Conservation (phyloP, 2,113 vertebrate genomes). For the Vanacampus margaritifer region DNA sequence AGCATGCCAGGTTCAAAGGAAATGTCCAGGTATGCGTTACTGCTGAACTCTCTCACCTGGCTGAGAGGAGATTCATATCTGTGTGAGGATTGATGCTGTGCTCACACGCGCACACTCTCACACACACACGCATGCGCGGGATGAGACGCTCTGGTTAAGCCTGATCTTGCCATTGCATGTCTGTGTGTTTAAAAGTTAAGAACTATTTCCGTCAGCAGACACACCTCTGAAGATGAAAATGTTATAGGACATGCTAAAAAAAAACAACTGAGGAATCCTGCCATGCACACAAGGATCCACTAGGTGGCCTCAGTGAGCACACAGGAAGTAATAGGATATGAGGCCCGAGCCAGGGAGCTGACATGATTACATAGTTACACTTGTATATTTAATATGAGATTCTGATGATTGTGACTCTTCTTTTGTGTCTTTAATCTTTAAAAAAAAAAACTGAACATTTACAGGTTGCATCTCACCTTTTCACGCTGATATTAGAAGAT, state of each 20-base stretch:
- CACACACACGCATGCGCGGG: conserved; percentile 14
- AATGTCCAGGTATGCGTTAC: conserved; percentile 57
- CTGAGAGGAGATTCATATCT: conserved; percentile 50
- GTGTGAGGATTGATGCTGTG: conserved; percentile 3
- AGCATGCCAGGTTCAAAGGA: conserved; percentile 53
- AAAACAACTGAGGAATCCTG: background rate
- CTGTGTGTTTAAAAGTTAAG: background rate
- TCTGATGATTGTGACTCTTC: background rate
- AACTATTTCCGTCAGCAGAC: background rate
- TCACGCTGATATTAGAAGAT: background rate
- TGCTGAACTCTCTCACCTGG: conserved; percentile 58
- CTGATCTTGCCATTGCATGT: background rate
- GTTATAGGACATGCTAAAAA: background rate
- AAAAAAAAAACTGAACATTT: background rate
- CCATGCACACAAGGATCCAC: background rate
- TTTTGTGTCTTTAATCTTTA: background rate
- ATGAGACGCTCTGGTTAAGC: background rate
- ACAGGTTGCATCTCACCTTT: background rate
- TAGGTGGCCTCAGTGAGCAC: background rate
- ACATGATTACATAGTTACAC: background rate
- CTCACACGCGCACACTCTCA: conserved; percentile 21
- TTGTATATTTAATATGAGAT: background rate
- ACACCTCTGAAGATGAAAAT: background rate
- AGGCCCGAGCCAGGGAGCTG: no score
- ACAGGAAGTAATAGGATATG: background rate